A percentile compares a stretch with the other conserved stretches of the same genome.
phyloP scores from a whole-genome alignment of 2,113 vertebrate species.

The Aphyosemion australe region DNA sequence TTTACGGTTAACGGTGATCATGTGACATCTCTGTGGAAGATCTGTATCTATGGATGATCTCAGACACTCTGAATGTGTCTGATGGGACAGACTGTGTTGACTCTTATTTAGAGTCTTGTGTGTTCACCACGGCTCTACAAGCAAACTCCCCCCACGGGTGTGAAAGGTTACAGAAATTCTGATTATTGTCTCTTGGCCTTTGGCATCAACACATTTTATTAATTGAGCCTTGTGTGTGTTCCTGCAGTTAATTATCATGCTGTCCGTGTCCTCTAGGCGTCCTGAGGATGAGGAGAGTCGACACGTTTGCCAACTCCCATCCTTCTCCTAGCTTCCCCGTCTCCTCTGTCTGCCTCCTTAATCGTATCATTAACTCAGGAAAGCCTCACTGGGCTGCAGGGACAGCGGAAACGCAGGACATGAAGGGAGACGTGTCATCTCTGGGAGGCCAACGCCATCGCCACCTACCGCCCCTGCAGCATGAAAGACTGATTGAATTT shows the following conservation, averaged over 20 bases:
- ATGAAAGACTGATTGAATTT: constrained; percentile 24
- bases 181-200: background rate
- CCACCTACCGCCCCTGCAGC: constrained; percentile 33
- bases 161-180: constrained; percentile 1
- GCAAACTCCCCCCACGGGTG: constrained; percentile 11
- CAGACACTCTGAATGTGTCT: too few species aligned
- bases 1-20: too few species aligned
- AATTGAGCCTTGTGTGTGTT: background rate
- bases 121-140: background rate
- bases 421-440: constrained; percentile 6
- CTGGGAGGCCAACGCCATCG: background rate
- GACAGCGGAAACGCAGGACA: constrained; percentile 27
- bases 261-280: background rate
- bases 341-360: constrained; percentile 21
- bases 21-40: too few species aligned
- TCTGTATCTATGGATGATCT: too few species aligned
- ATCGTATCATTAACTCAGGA: constrained; percentile 53
- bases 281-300: constrained; percentile 3
- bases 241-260: background rate
- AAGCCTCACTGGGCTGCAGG: constrained; percentile 37
- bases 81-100: background rate
- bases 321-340: background rate
- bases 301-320: constrained; percentile 6
- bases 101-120: constrained; percentile 14
- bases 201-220: background rate